Evolutionary conservation across 1,140 invertebrate species (phyloP), one percentile per base, ranked within the genome.

Genomic region (Drosophila watanabei): DNA sequence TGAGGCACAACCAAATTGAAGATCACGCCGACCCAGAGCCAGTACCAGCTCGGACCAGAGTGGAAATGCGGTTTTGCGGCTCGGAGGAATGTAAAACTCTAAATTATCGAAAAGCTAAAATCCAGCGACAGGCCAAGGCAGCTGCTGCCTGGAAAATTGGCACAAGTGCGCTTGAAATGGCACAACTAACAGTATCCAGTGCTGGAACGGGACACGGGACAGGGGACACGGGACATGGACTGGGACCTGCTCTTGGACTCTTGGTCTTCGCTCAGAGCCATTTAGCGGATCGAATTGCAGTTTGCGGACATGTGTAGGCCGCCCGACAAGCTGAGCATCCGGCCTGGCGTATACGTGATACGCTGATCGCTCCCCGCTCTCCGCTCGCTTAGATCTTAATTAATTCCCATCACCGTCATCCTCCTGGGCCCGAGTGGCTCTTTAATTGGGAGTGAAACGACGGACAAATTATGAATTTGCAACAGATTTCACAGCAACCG

Each of bases 111-210:
- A 84, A 79, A 89, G 87, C 59, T 24, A 71, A 88, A 88, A 88
- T 88, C 77, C 68, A 64, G 62, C 73, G 71, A 73, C 79, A 57
- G 52, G 54, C 32, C n/a, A 10, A 14, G 32, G 56, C 32, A 52
- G 62, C 71, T 70, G 39, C n/a, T 52, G 51, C 43, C 49, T 28
- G 70, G 45, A 75, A 90, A 90, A 90, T 90, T 90, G 86, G 86
- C 82, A 89, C 86, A 89, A 86, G 80, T 76, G 79, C 75, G 59
- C 86, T 66, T 69, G 69, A 89, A 89, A 90, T 89, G 86, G 86
- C 58, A 90, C 86, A 75, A 72, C 63, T 90, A 90, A 90, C 86
- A 72, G 86, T 90, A 86, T 52, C 13, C 60, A 59, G 57, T 56
- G 66, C 58, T 77, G 79, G 45, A 80, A 60, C 60, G 49, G 51